Evolutionary conservation across 2,113 vertebrate species (phyloP).

Genomic region (Mesocricetus auratus): DNA sequence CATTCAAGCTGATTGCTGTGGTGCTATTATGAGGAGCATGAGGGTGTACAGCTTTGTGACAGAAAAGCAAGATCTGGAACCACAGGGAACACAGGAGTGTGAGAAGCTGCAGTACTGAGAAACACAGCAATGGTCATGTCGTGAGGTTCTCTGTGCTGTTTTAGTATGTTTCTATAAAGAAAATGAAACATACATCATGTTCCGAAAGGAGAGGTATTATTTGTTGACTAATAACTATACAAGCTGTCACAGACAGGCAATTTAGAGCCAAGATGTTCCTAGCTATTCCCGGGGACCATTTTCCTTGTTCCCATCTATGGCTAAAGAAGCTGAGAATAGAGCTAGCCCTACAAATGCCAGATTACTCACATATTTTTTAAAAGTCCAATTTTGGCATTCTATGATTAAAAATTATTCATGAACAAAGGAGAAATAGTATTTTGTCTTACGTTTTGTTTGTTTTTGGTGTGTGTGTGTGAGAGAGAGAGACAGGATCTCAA

Average conservation of each 20-base stretch:
- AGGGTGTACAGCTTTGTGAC: background rate
- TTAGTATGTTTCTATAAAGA: constrained; percentile 23
- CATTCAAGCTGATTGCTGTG: background rate
- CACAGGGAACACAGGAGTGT: rapidly evolving
- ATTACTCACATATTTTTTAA: background rate
- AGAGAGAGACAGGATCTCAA: background rate
- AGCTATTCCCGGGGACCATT: background rate
- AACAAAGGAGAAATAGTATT: constrained; percentile 15
- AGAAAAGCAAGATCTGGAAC: background rate
- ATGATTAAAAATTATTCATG: background rate
- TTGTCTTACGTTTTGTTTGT: background rate
- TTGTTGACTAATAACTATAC: constrained; percentile 54
- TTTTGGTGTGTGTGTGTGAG: background rate
- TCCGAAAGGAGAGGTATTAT: constrained; percentile 50
- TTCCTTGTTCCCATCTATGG: background rate
- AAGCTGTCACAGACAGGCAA: background rate
- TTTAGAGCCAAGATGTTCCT: background rate
- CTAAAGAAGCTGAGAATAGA: background rate
- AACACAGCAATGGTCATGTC: rapidly evolving
- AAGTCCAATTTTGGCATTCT: background rate
- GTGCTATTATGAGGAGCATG: no score
- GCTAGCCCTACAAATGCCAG: background rate
- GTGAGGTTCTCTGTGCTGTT: background rate
- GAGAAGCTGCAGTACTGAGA: background rate
- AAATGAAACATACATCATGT: constrained; percentile 66